phyloP scores from a whole-genome alignment of 2,888 invertebrate species.

The Agriotes lineatus region DNA sequence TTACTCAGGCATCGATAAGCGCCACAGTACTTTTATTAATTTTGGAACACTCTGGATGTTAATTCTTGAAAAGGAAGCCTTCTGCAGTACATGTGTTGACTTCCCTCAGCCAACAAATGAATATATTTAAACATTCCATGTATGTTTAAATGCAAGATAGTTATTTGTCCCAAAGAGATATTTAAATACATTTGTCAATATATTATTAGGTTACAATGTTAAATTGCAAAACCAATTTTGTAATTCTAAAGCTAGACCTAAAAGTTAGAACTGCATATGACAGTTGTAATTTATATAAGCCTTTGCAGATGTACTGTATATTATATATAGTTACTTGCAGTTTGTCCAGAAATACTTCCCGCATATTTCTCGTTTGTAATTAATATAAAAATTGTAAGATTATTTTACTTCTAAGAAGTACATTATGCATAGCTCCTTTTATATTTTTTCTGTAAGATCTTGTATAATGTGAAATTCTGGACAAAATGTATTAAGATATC shows the following conservation, averaged over 20 bases:
- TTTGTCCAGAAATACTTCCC: constrained; percentile 60
- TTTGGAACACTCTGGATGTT: constrained; percentile 22
- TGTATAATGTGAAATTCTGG: constrained; percentile 56
- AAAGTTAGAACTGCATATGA: constrained; percentile 61
- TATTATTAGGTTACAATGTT: constrained; percentile 51
- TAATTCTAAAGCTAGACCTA: constrained; percentile 63
- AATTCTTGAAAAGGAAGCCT: constrained; percentile 29
- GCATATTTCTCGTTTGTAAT: constrained; percentile 41
- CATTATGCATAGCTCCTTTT: constrained; percentile 51
- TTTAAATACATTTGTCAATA: constrained; percentile 63
- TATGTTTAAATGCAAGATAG: constrained; percentile 50
- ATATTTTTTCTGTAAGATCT: constrained; percentile 53
- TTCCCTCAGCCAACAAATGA: constrained; percentile 35
- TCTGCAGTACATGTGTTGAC: constrained; percentile 35
- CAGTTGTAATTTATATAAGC: constrained; percentile 64
- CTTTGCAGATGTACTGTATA: constrained; percentile 66
- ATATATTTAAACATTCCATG: constrained; percentile 62
- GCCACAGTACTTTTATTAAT: no score
- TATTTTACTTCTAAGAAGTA: constrained; percentile 63
- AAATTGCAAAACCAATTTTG: constrained; percentile 56
- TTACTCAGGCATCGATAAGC: no score
- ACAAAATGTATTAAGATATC: constrained; percentile 51
- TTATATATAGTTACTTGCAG: constrained; percentile 57
- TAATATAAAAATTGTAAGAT: constrained; percentile 41
- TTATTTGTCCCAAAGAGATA: constrained; percentile 49